Percentiles rank a stretch among this genome's conserved stretches.
phyloP scores from a whole-genome alignment of 2,113 vertebrate genomes.

The Ginglymostoma cirratum region DNA sequence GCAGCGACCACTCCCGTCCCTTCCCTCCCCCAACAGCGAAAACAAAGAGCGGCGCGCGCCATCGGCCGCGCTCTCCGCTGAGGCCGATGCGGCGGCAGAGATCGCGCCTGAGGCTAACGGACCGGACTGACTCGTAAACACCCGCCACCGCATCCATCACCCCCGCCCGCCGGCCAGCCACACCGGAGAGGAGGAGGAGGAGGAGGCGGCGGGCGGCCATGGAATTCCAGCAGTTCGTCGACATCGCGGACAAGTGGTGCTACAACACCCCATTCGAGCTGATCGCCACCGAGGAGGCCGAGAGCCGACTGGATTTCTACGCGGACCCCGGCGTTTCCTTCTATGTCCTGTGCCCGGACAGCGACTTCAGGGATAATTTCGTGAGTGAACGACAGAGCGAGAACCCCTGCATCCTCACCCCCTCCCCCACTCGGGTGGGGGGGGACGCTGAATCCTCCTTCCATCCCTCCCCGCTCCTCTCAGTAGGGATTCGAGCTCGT shows the following conservation, averaged over 20 bases:
- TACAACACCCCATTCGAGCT: conserved; percentile 88
- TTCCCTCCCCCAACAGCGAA: not conserved
- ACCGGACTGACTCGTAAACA: not conserved
- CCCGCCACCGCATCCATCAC: too few species aligned
- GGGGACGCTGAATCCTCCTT: too few species aligned
- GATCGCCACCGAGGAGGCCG: conserved; percentile 87
- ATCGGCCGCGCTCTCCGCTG: too few species aligned
- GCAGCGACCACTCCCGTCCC: not conserved
- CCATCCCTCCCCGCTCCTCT: too few species aligned
- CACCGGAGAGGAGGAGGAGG: not conserved
- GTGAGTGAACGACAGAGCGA: conserved; percentile 61
- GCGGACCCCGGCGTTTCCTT: conserved; percentile 92
- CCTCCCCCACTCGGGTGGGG: not conserved
- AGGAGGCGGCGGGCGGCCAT: conserved; percentile 47
- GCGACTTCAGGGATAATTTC: conserved; percentile 83
- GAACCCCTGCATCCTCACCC: not conserved
- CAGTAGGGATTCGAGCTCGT: too few species aligned
- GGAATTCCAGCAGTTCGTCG: conserved; percentile 92
- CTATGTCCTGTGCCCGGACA: conserved; percentile 86
- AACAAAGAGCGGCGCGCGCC: conserved; percentile 7
- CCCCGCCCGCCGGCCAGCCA: not conserved
- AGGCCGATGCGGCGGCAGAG: not conserved
- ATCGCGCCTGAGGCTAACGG: conserved; percentile 16
- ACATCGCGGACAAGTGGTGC: conserved; percentile 92
- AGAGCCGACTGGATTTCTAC: conserved; percentile 92